phyloP scores from a whole-genome alignment of 2,113 vertebrate species.

The Myanophis thanlyinensis region DNA sequence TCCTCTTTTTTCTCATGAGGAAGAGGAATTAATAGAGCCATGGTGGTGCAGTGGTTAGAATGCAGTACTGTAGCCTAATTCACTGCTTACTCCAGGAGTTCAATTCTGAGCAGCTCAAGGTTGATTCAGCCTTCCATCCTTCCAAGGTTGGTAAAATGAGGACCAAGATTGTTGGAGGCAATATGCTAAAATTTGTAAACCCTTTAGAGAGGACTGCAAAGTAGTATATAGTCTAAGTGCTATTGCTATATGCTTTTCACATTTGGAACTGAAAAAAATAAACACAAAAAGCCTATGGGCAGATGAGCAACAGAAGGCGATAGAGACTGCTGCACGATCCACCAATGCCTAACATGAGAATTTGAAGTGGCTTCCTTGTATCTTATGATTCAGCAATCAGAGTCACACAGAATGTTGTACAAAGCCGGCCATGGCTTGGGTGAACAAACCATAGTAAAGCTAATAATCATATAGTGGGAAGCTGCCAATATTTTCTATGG shows the following conservation, averaged over 20 bases:
- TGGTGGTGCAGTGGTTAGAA: too few relatives aligned
- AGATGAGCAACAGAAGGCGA: neutral
- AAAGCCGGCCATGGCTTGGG: neutral
- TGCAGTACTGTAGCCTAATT: too few relatives aligned
- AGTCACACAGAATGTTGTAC: neutral
- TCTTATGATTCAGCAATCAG: neutral
- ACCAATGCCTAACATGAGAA: neutral
- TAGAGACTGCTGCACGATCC: neutral
- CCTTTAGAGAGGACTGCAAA: too few relatives aligned
- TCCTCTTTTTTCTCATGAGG: neutral
- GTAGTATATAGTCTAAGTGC: too few relatives aligned
- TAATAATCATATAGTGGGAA: neutral
- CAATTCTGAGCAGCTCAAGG: too few relatives aligned
- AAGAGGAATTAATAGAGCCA: neutral
- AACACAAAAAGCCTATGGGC: neutral
- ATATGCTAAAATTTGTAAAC: too few relatives aligned
- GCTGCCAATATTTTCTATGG: neutral
- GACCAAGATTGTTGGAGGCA: too few relatives aligned
- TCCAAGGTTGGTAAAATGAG: too few relatives aligned
- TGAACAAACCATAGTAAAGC: neutral
- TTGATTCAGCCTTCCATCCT: too few relatives aligned
- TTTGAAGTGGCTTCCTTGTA: neutral
- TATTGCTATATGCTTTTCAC: neutral
- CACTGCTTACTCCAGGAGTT: too few relatives aligned
- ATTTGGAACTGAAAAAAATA: neutral